phyloP scores from a whole-genome alignment of 2,797 vertebrate genomes.

The Natrix natrix region DNA sequence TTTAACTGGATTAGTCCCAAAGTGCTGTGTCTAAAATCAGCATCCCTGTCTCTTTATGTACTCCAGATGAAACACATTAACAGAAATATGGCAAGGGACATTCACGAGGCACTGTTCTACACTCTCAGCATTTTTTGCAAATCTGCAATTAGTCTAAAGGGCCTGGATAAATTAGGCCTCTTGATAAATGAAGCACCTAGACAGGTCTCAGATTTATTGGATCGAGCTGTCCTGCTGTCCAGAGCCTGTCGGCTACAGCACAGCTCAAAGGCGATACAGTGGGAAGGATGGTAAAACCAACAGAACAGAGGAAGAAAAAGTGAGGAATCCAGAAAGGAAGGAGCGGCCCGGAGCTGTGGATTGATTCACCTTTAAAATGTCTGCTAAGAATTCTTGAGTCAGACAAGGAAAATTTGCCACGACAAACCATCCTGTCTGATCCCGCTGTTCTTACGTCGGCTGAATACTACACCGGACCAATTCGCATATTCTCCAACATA shows the following conservation, averaged over 20 bases:
- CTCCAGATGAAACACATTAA: constrained; percentile 97
- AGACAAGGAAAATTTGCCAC: constrained; percentile 44
- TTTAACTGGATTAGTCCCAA: constrained; percentile 85
- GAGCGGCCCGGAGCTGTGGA: constrained; percentile 21
- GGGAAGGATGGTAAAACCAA: constrained; percentile 57
- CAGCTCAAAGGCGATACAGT: constrained; percentile 56
- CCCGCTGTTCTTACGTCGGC: background rate
- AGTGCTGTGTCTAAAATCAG: constrained; percentile 82
- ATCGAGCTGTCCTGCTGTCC: constrained; percentile 78
- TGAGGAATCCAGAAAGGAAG: constrained; percentile 49
- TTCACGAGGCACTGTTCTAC: constrained; percentile 85
- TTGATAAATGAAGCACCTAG: constrained; percentile 97
- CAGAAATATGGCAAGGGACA: constrained; percentile 95
- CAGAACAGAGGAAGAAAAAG: constrained; percentile 50
- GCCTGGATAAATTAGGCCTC: constrained; percentile 98
- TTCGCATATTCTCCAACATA: background rate
- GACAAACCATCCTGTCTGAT: constrained; percentile 10
- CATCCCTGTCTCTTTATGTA: constrained; percentile 88
- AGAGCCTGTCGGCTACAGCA: constrained; percentile 68
- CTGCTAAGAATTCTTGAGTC: constrained; percentile 55
- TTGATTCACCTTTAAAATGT: constrained; percentile 57
- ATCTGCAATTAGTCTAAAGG: constrained; percentile 99
- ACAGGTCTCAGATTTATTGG: constrained; percentile 88
- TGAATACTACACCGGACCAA: background rate
- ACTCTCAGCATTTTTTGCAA: constrained; percentile 98